phyloP scores from a whole-genome alignment of 2,113 vertebrate genomes.

The Oreocharis arfaki region DNA sequence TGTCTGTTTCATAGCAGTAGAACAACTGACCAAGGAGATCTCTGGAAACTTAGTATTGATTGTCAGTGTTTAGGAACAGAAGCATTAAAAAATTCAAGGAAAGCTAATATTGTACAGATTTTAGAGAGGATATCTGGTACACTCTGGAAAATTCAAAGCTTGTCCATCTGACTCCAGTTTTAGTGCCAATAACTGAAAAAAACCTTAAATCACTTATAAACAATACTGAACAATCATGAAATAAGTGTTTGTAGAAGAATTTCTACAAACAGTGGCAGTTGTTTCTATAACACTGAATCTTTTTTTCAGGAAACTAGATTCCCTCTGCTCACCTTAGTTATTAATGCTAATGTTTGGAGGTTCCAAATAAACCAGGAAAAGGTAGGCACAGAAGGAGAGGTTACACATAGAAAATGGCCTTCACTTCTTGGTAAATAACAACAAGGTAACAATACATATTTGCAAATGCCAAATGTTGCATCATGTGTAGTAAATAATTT shows the following conservation, averaged over 20 bases:
- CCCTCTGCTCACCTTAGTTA: background rate
- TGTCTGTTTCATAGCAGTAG: background rate
- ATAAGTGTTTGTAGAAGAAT: background rate
- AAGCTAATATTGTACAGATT: background rate
- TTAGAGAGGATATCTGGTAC: background rate
- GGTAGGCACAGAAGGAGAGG: background rate
- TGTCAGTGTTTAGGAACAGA: background rate
- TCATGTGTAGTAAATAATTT: background rate
- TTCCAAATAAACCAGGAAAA: background rate
- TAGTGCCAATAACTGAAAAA: background rate
- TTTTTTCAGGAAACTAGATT: background rate
- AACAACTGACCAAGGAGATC: background rate
- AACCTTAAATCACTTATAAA: rapidly evolving
- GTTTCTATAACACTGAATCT: background rate
- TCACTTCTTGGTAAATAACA: background rate
- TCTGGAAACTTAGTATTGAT: background rate
- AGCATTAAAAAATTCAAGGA: background rate
- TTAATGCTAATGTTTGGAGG: background rate
- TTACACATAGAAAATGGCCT: background rate
- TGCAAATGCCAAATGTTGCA: background rate
- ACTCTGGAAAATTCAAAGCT: background rate
- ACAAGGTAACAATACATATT: background rate
- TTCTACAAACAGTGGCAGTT: background rate
- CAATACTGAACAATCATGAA: background rate
- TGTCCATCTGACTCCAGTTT: background rate